Base-by-base conservation (phyloP, 2,888 invertebrate genomes). In the Meganola albula region DNA sequence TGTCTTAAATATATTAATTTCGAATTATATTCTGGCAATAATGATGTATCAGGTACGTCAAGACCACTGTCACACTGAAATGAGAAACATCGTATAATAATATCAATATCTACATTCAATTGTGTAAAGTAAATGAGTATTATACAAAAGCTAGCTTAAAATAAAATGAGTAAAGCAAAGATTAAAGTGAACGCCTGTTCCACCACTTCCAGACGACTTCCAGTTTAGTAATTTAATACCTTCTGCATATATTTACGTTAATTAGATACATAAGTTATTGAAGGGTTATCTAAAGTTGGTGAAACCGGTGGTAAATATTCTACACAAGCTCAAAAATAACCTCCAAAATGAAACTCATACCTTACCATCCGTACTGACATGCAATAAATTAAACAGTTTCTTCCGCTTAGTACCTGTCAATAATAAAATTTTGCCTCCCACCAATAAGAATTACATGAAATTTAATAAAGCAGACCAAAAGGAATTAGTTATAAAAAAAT, bases 31-130 rank as follows among this genome's bases (percentile, higher is more conserved):
- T 70, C 62, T 62, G 68, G 67, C 74, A 48, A 72, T 74, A 83
- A 53, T 64, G 77, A 37, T 77, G 79, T 54, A 74, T 65, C 77
- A 84, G 72, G 83, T 71, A 83, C 66, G 75, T 74, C 61, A 84
- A 63, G 51, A 76, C 59, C 73, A 83, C 54, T 66, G 78, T 71
- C 52, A 75, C 61, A 63, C 84, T 84, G 84, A 76, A 84, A 84
- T 57, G 52, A 63, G 57, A 76, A 73, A 69, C 46, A 53, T 27
- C 49, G 48, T 48, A 38, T 44, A 48, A 32, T 39, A 25, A 28
- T 43, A 56, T 48, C 56, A 58, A 46, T 48, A 44, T 59, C 49
- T 3, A 3, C 20, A 20, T 5, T 20, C 16, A 16, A 16, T 6
- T n/a, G 8, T 20, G 3, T 20, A 7, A 3, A 20, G 20, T 5